These are phyloP conservation scores for Cebidichthys violaceus DNA, from an alignment of 2,113 vertebrate species.

Conservation along the genomic window DNA sequence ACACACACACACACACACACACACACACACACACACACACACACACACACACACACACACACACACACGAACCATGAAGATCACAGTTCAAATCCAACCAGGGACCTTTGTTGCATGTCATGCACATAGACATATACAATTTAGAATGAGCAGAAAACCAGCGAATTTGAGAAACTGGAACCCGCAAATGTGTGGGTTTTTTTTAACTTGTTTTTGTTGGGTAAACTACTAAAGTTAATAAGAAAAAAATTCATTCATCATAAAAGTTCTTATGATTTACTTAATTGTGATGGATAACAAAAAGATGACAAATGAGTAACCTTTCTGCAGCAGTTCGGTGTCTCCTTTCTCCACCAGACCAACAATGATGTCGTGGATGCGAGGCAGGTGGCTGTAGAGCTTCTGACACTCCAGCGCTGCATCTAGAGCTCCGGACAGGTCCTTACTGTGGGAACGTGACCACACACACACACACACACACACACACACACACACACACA, in stretches of 20 bases:
- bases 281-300: not conserved
- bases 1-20: slow-evolving; percentile 23
- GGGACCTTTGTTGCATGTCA: not conserved
- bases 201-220: not conserved
- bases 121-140: not conserved
- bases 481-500: too few species aligned
- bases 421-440: slow-evolving; percentile 86
- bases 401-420: slow-evolving; percentile 82
- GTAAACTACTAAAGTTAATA: not conserved
- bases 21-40: slow-evolving; percentile 21
- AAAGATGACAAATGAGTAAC: slow-evolving; percentile 70
- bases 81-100: not conserved
- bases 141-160: not conserved
- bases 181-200: not conserved
- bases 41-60: slow-evolving; percentile 28
- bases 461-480: slow-evolving; percentile 34
- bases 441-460: slow-evolving; percentile 78
- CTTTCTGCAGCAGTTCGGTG: slow-evolving; percentile 91
- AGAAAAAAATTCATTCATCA: too few species aligned
- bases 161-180: not conserved
- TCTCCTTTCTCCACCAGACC: slow-evolving; percentile 91
- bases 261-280: not conserved
- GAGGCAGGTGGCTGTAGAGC: slow-evolving; percentile 86
- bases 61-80: not conserved
- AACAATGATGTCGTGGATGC: slow-evolving; percentile 89